phyloP scores from a whole-genome alignment of 2,113 vertebrate genomes.

The Spilogale gracilis region DNA sequence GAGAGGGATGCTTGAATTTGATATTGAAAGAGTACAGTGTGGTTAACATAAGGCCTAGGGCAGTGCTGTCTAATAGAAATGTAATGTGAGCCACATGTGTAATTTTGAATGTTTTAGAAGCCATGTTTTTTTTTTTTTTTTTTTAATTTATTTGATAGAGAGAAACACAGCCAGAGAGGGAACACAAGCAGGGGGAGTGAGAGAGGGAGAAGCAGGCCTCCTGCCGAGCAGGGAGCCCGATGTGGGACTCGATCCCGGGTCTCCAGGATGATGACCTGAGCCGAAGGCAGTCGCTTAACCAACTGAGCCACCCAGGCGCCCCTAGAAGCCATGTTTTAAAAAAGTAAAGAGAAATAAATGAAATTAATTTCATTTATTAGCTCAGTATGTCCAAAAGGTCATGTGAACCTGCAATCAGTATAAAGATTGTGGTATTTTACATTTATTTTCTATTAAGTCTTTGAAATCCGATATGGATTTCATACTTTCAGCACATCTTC shows the following conservation, averaged over 20 bases:
- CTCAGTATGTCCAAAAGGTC: neutral
- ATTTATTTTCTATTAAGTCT: neutral
- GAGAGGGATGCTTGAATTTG: neutral
- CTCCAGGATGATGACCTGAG: no score
- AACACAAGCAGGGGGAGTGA: no score
- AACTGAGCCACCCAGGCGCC: no score
- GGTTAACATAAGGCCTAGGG: neutral
- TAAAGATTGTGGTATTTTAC: neutral
- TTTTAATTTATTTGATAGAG: no score
- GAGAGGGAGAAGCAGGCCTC: no score
- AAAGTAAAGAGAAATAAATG: neutral
- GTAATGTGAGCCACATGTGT: neutral
- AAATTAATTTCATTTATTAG: neutral
- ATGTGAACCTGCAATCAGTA: neutral
- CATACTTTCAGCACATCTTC: neutral
- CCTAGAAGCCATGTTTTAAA: neutral
- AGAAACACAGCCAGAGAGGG: no score
- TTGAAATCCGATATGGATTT: neutral
- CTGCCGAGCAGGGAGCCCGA: no score
- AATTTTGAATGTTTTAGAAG: neutral
- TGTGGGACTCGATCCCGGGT: no score
- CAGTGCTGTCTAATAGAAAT: neutral
- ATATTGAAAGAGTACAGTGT: accelerated
- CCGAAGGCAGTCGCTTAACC: no score
- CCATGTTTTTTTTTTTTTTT: no score